phyloP scores from a whole-genome alignment of 2,888 invertebrate genomes.

The Thysanoteuthis rhombus region DNA sequence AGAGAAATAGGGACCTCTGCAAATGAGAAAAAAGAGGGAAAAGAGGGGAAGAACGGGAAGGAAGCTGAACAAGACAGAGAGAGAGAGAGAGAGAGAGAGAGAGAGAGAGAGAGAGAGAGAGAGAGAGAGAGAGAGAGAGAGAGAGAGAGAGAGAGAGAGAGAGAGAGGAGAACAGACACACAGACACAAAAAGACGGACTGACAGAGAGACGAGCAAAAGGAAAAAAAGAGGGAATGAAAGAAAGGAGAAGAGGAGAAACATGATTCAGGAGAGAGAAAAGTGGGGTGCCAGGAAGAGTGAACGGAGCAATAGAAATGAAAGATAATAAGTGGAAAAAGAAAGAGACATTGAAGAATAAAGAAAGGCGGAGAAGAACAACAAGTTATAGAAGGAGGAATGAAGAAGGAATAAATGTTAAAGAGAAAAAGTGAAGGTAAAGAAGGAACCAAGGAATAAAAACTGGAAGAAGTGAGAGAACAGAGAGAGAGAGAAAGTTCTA shows the following conservation, averaged over 20 bases:
- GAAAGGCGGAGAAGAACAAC: neutral
- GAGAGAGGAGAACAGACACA: neutral
- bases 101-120: neutral
- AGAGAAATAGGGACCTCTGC: too few species aligned
- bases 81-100: too few species aligned
- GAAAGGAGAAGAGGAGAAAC: neutral
- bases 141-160: neutral
- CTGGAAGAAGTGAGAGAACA: too few species aligned
- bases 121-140: too few species aligned
- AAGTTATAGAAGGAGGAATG: neutral
- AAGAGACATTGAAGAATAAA: neutral
- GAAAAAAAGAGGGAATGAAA: neutral
- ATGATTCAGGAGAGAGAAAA: neutral
- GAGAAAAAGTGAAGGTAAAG: too few species aligned
- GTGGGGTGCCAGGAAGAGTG: too few species aligned
- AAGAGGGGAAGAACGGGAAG: neutral
- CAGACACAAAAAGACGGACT: neutral
- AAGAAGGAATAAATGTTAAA: too few species aligned
- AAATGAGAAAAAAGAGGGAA: too few species aligned
- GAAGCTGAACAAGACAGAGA: neutral
- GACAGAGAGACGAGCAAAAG: neutral
- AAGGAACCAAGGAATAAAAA: too few species aligned
- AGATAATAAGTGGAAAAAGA: neutral
- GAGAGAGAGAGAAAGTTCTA: too few species aligned
- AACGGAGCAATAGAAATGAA: too few species aligned